Percentiles rank a stretch among this genome's conserved stretches.
phyloP scores from a whole-genome alignment of 2,888 invertebrate genomes.

The Amorpha juglandis region DNA sequence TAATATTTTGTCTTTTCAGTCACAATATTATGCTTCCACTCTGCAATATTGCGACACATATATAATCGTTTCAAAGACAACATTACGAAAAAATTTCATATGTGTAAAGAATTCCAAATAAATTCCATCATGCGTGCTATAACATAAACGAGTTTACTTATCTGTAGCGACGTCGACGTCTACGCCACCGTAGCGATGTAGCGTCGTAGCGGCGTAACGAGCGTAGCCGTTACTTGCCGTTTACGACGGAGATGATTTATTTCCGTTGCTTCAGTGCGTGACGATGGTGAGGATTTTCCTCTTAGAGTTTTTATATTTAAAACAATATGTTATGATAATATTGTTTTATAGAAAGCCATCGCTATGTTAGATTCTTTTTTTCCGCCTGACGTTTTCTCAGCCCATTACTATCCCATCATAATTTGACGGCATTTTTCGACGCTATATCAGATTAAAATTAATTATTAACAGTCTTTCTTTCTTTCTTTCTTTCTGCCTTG shows the following conservation, averaged over 20 bases:
- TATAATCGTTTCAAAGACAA: background rate
- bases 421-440: too few relatives aligned
- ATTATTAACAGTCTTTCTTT: too few relatives aligned
- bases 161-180: slow-evolving; percentile 23
- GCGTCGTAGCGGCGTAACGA: slow-evolving; percentile 35
- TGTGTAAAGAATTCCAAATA: slow-evolving; percentile 1
- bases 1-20: too few relatives aligned
- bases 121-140: slow-evolving; percentile 21
- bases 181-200: slow-evolving; percentile 31
- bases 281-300: slow-evolving; percentile 26
- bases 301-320: slow-evolving; percentile 2
- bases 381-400: too few relatives aligned
- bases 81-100: background rate
- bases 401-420: too few relatives aligned
- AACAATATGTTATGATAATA: slow-evolving; percentile 15
- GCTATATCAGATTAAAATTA: too few relatives aligned
- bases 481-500: too few relatives aligned
- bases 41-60: too few relatives aligned
- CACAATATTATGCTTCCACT: too few relatives aligned
- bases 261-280: slow-evolving; percentile 28
- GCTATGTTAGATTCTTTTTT: too few relatives aligned
- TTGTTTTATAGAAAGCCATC: background rate
- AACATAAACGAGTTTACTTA: slow-evolving; percentile 23
- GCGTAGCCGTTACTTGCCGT: slow-evolving; percentile 41
- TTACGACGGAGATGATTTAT: slow-evolving; percentile 39